These are phyloP conservation scores for Onchidella celtica DNA, from an alignment of 2,888 invertebrate species.

Conservation along the genomic window DNA sequence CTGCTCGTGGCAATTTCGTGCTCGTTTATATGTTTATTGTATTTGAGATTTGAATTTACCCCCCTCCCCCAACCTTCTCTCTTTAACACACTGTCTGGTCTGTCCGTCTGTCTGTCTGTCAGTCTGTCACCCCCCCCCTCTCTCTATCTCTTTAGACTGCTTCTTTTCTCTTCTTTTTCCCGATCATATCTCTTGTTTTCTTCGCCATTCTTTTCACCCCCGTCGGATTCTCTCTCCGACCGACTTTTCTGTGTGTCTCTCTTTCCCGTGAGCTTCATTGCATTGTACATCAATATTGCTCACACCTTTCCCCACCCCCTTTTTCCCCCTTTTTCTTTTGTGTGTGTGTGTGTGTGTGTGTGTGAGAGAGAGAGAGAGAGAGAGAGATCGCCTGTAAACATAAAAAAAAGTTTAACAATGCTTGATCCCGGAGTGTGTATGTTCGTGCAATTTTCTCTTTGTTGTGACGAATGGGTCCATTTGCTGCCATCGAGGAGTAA, in stretches of 20 bases:
- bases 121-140: slow-evolving; percentile 22
- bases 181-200: background rate
- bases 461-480: too few relatives aligned
- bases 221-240: background rate
- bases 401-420: too few relatives aligned
- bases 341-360: too few relatives aligned
- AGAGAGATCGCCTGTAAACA: too few relatives aligned
- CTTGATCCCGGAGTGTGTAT: too few relatives aligned
- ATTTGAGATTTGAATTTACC: too few relatives aligned
- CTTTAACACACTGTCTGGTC: background rate
- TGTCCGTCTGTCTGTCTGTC: background rate
- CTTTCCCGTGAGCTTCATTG: background rate
- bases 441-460: too few relatives aligned
- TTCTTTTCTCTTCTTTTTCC: background rate
- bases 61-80: too few relatives aligned
- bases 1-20: too few relatives aligned
- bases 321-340: background rate
- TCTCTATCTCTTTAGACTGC: slow-evolving; percentile 26
- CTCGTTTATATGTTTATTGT: too few relatives aligned
- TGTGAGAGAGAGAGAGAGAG: too few relatives aligned
- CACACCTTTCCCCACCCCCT: background rate
- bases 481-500: too few relatives aligned
- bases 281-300: background rate
- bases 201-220: background rate
- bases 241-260: background rate